Evolutionary conservation across 2,113 vertebrate genomes (phyloP), one percentile per base, ranked within the genome.

Genomic region (Cinclus mexicanus): DNA sequence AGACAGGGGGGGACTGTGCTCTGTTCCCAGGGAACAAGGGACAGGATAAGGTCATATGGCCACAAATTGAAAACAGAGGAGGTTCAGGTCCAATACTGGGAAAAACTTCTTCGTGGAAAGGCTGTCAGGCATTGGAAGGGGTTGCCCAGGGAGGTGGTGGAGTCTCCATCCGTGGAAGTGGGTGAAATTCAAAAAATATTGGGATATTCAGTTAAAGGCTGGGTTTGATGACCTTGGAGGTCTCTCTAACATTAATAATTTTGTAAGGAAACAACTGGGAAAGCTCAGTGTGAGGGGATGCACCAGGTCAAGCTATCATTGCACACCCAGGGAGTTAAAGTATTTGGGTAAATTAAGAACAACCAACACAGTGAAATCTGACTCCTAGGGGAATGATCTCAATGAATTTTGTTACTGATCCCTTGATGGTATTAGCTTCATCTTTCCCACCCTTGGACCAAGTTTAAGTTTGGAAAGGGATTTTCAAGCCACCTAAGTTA

Each of bases 61-160:
- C 74, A 46, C 28, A 53, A 4, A 46, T 24, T 28, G 47, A 19
- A 53, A 19, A 24, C n/a, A 29, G 19, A 19, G 19, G 10, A 60
- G 4, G 23, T 33, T 78, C 28, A 53, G 19, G 28, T 12, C 0
- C 0, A 53, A 24, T 9, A 33, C 0, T 60, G 39, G 28, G 6
- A 9, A 29, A 75, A n/a, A 39, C 13, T 23, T 49, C 31, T 41
- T 12, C 14, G 2, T 39, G 46, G 55, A 24, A 53, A 69, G 19
- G 74, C 14, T 44, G 14, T 13, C 18, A 46, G 46, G 55, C 23
- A 10, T 10, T 20, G 12, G 28, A 20, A 57, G 50, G 42, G 16
- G 24, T 24, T 65, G 50, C 29, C 29, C 23, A 19, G 50, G 50
- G 52, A 35, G 20, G 9, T 20, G 37, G 12, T 17, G 19, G 41